phyloP scores from a whole-genome alignment of 2,113 vertebrate genomes.

The Engystomops pustulosus region DNA sequence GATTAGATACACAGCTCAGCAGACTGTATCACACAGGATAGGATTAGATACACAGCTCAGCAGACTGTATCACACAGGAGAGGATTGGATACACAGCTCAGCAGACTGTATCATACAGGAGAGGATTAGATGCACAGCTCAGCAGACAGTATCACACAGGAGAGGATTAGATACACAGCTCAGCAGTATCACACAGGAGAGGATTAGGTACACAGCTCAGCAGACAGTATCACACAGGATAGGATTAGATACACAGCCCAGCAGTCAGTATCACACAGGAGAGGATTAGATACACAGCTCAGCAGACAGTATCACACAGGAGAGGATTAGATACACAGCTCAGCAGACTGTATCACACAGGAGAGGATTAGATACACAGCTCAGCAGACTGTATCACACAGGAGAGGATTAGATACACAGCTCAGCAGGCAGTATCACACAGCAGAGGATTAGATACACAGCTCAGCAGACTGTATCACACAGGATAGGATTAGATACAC shows the following conservation, averaged over 20 bases:
- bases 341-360: background rate
- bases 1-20: too few relatives aligned
- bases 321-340: background rate
- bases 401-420: slow-evolving; percentile 8
- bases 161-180: background rate
- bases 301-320: background rate
- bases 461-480: background rate
- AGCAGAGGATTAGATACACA: background rate
- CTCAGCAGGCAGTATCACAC: background rate
- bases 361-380: too few relatives aligned
- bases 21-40: too few relatives aligned
- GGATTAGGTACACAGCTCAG: too few relatives aligned
- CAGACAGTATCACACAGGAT: too few relatives aligned
- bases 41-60: too few relatives aligned
- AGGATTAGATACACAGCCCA: slow-evolving; percentile 5
- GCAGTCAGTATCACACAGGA: background rate
- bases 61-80: too few relatives aligned
- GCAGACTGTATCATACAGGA: background rate
- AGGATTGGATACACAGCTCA: slow-evolving; percentile 5
- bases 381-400: too few relatives aligned
- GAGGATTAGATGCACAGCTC: background rate
- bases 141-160: background rate
- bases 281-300: background rate
- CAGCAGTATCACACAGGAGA: too few relatives aligned
- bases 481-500: background rate